phyloP scores from a whole-genome alignment of 2,797 vertebrate species.

The Sphaeramia orbicularis region DNA sequence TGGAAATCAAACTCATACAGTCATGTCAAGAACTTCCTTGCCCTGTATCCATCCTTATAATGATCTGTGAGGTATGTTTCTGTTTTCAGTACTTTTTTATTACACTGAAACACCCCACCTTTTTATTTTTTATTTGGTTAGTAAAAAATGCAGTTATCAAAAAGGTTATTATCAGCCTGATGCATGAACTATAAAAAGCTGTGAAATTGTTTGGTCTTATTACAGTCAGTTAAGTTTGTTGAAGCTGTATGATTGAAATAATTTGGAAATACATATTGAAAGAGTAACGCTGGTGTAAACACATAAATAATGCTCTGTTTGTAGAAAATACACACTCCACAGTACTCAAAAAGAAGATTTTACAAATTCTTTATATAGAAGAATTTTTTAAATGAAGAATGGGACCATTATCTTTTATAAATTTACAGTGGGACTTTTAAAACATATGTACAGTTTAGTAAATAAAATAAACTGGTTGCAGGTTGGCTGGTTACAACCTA shows the following conservation, averaged over 20 bases:
- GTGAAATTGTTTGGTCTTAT: slow-evolving; percentile 54
- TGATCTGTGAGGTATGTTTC: not conserved
- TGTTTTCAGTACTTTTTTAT: not conserved
- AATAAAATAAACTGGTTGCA: slow-evolving; percentile 29
- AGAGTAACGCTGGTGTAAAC: not conserved
- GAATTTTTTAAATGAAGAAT: not conserved
- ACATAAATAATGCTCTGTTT: no score
- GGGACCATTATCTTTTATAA: not conserved
- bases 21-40: not conserved
- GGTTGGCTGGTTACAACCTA: slow-evolving; percentile 81
- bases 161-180: slow-evolving; percentile 6
- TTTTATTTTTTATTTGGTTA: no score
- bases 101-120: not conserved
- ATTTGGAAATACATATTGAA: not conserved
- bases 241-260: not conserved
- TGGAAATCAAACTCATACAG: slow-evolving; percentile 13
- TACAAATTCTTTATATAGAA: not conserved
- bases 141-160: not conserved
- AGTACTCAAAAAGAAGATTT: not conserved
- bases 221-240: slow-evolving; percentile 2
- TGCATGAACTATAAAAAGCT: slow-evolving; percentile 42
- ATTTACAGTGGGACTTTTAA: slow-evolving; percentile 5
- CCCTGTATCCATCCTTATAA: no score
- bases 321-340: slow-evolving; percentile 1
- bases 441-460: slow-evolving; percentile 12